Percentiles rank a stretch among this genome's conserved stretches.
phyloP scores from a whole-genome alignment of 2,888 invertebrate genomes.

The Lamellibrachia columna region DNA sequence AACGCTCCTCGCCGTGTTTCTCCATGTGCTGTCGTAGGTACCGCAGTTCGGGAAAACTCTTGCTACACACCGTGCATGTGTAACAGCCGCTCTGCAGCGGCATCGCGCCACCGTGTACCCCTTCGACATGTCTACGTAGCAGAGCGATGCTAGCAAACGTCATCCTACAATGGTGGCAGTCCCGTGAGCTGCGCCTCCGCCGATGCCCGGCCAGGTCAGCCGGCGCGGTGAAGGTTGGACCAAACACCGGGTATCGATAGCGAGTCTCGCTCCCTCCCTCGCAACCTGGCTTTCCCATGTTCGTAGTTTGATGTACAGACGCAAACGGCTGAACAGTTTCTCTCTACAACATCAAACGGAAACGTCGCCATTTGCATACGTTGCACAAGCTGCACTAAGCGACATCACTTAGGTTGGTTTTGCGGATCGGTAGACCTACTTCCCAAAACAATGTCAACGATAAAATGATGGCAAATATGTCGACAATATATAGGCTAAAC shows the following conservation, averaged over 20 bases:
- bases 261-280: not conserved
- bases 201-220: not conserved
- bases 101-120: not conserved
- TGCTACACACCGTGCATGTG: not conserved
- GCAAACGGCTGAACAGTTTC: not conserved
- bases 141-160: not conserved
- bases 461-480: not conserved
- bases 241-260: not conserved
- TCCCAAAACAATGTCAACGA: not conserved
- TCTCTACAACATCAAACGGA: not conserved
- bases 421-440: not conserved
- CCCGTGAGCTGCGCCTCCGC: not conserved
- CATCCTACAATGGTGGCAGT: not conserved
- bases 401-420: not conserved
- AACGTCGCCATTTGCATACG: not conserved
- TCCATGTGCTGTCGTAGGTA: slow-evolving; percentile 3
- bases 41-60: not conserved
- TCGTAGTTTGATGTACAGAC: not conserved
- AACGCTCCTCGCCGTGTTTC: not conserved
- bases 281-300: not conserved
- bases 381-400: not conserved
- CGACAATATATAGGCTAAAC: not conserved
- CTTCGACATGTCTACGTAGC: not conserved
- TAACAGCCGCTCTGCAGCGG: not conserved
- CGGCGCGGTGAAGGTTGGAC: no score